Evolutionary conservation across 2,113 vertebrate species (phyloP), one percentile per base, ranked within the genome.

Genomic region (Nematolebias whitei): DNA sequence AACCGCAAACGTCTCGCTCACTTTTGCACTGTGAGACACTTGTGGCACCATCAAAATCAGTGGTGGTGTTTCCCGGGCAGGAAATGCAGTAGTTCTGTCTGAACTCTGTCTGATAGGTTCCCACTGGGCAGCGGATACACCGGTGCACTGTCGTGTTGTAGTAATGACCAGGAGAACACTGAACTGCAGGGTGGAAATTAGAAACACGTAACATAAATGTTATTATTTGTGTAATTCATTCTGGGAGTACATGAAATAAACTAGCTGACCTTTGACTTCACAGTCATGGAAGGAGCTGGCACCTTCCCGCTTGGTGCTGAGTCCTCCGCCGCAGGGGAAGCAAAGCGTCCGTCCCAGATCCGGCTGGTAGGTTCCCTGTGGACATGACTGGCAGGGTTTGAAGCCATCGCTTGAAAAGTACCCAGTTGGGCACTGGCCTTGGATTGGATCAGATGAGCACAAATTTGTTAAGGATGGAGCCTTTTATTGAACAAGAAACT

Each of bases 1-100:
- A 76, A 74, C 63, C 59, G 26, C 20, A 41, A 0, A 56, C 70
- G 61, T 47, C 50, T 39, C 9, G 63, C 72, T 73, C 95, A 99
- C 97, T 99, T 91, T 99, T 99, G 94, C 97, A 98, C 87, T 98
- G 97, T 38, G 95, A 92, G 68, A 98, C 95, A 0, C 94, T 96
- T 66, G 96, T 99, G 61, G 97, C 97, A 15, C 97, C 97, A 0
- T 98, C 96, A 0, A 98, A 99, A 90, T 99, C 97, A 0, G 96
- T 97, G 86, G 96, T 98, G 65, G 97, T 98, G 90, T 98, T 98
- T 68, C 97, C 97, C 0, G 97, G 96, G 50, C 97, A 99, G 84
- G 95, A 74, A 35, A 97, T 96, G 53, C 97, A 99, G 90, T 96
- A 97, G 80, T 99, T 99, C 91, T 99, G 97, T 11, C 96, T 92